A percentile compares a stretch with the other conserved stretches of the same genome.
phyloP scores from a whole-genome alignment of 2,113 vertebrate genomes.

The Trogon surrucura region DNA sequence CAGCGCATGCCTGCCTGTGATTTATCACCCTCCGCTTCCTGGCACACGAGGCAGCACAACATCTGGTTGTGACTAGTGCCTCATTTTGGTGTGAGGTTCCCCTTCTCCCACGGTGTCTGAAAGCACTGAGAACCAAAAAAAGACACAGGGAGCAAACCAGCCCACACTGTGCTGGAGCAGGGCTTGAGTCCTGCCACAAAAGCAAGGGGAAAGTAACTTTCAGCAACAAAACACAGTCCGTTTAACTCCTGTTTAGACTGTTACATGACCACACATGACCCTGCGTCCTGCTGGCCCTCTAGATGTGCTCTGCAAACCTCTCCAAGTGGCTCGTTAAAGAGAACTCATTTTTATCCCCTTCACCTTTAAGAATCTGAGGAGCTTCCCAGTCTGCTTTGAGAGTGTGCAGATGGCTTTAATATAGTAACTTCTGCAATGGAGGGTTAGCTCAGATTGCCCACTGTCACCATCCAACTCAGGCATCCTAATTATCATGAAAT shows the following conservation, averaged over 20 bases:
- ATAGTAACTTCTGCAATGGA: not conserved
- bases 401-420: not conserved
- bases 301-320: not conserved
- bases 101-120: not conserved
- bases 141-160: not conserved
- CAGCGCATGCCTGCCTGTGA: conserved; percentile 1
- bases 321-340: not conserved
- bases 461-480: not conserved
- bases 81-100: not conserved
- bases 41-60: conserved; percentile 7
- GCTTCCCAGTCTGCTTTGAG: not conserved
- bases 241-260: not conserved
- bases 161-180: accelerated
- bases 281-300: not conserved
- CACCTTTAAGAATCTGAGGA: not conserved
- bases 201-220: not conserved
- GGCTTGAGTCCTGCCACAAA: not conserved
- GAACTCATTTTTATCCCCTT: not conserved
- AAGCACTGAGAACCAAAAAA: not conserved
- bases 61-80: conserved; percentile 34
- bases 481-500: conserved; percentile 17
- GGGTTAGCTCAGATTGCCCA: not conserved
- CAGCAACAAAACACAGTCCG: not conserved
- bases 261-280: not conserved
- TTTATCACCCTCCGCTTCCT: conserved; percentile 20